phyloP scores from a whole-genome alignment of 2,797 vertebrate species.

The Propithecus perrieri region DNA sequence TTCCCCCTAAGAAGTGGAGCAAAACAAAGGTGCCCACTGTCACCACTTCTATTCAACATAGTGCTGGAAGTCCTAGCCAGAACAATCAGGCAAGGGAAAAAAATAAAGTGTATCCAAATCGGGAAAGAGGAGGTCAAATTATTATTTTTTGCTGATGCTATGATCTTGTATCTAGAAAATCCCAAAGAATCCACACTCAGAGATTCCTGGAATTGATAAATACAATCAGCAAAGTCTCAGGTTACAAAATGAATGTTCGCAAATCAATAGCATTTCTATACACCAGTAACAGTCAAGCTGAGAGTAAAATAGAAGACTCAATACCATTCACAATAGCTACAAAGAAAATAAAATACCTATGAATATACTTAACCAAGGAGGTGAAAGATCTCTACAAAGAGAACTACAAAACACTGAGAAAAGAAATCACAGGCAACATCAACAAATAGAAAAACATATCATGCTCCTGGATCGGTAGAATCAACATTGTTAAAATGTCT shows the following conservation, averaged over 20 bases:
- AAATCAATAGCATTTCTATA: not conserved
- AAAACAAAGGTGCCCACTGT: not conserved
- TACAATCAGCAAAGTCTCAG: not conserved
- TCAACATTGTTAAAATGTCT: not conserved
- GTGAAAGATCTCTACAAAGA: not conserved
- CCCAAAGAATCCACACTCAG: not conserved
- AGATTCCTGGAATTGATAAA: not conserved
- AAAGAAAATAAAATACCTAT: not conserved
- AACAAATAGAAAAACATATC: not conserved
- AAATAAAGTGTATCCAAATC: not conserved
- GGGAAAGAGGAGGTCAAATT: not conserved
- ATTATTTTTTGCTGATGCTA: not conserved
- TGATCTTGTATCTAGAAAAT: not conserved
- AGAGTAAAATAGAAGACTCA: not conserved
- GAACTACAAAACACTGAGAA: not conserved
- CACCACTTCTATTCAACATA: not conserved
- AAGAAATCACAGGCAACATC: no score
- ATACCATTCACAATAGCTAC: not conserved
- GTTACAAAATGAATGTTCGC: not conserved
- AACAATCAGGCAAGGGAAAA: not conserved
- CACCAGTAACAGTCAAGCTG: not conserved
- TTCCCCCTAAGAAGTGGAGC: not conserved
- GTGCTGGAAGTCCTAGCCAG: not conserved
- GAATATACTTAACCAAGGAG: not conserved
- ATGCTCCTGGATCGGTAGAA: not conserved